Percentiles rank a stretch among this genome's conserved stretches.
phyloP scores from a whole-genome alignment of 2,888 invertebrate species.

The Abrostola tripartita region DNA sequence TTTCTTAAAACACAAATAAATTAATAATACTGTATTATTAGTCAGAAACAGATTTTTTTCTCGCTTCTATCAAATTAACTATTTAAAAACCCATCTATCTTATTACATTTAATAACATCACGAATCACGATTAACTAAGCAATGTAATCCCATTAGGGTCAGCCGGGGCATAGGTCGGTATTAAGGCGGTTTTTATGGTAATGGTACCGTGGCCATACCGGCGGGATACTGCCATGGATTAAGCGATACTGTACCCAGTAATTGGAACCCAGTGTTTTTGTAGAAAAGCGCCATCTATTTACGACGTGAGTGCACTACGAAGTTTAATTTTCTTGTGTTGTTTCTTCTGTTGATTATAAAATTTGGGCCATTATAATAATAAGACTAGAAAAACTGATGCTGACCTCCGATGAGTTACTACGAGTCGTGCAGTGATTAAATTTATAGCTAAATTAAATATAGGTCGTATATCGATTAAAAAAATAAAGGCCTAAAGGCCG shows the following conservation, averaged over 20 bases:
- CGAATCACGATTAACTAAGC: constrained; percentile 36
- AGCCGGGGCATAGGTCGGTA: constrained; percentile 6
- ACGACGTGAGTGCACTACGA: constrained; percentile 18
- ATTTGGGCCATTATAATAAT: too few relatives aligned
- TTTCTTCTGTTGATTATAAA: too few relatives aligned
- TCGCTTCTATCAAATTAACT: too few relatives aligned
- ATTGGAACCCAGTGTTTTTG: constrained; percentile 24
- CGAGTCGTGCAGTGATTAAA: too few relatives aligned
- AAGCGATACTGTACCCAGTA: constrained; percentile 25
- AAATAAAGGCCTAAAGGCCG: background rate
- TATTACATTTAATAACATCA: constrained; percentile 17
- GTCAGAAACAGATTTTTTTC: too few relatives aligned
- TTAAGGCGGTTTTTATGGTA: constrained; percentile 43
- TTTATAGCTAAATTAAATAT: constrained; percentile 12
- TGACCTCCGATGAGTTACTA: too few relatives aligned
- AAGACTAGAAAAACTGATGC: too few relatives aligned
- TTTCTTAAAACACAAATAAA: too few relatives aligned
- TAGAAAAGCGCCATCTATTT: constrained; percentile 31
- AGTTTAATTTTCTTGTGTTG: background rate
- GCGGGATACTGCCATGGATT: constrained; percentile 30
- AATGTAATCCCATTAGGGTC: constrained; percentile 37
- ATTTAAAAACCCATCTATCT: background rate
- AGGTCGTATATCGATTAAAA: background rate
- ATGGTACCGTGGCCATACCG: constrained; percentile 27
- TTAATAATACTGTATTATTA: too few relatives aligned